These are phyloP conservation scores for Ochropleura plecta DNA, from an alignment of 2,888 invertebrate genomes.

Conservation along the genomic window DNA sequence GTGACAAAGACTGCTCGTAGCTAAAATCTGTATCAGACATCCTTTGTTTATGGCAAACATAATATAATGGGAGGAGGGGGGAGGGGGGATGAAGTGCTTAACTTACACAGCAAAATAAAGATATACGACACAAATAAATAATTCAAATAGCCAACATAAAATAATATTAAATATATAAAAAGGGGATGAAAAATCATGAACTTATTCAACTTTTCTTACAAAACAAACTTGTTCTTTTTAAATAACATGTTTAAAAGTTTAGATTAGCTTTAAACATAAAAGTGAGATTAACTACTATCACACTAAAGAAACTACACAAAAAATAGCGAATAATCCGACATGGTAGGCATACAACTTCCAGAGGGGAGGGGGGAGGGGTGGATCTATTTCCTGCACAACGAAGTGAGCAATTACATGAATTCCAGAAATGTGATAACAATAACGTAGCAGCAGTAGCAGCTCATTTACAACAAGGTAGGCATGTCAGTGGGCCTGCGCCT, in stretches of 20 bases:
- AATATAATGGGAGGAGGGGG: not conserved
- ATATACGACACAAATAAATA: constrained; percentile 1
- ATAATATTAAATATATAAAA: constrained; percentile 2
- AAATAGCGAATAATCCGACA: not conserved
- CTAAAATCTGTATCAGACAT: not conserved
- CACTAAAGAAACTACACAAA: not conserved
- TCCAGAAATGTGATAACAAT: not conserved
- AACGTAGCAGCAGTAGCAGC: not conserved
- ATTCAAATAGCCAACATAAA: not conserved
- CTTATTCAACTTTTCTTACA: not conserved
- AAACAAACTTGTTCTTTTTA: not conserved
- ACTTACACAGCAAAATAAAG: not conserved
- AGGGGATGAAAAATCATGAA: not conserved
- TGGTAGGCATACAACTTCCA: not conserved
- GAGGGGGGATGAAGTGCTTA: not conserved
- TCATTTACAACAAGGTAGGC: constrained; percentile 75
- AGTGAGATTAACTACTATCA: not conserved
- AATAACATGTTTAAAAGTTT: no score
- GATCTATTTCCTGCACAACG: no score
- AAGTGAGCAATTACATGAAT: constrained; percentile 12
- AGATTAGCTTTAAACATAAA: not conserved
- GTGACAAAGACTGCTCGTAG: not conserved
- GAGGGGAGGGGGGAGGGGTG: not conserved
- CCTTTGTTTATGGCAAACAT: not conserved
- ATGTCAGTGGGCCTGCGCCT: constrained; percentile 32